A percentile compares a stretch with the other conserved stretches of the same genome.
Conservation (phyloP, 2,888 invertebrate species). For the Rhagonycha fulva region DNA sequence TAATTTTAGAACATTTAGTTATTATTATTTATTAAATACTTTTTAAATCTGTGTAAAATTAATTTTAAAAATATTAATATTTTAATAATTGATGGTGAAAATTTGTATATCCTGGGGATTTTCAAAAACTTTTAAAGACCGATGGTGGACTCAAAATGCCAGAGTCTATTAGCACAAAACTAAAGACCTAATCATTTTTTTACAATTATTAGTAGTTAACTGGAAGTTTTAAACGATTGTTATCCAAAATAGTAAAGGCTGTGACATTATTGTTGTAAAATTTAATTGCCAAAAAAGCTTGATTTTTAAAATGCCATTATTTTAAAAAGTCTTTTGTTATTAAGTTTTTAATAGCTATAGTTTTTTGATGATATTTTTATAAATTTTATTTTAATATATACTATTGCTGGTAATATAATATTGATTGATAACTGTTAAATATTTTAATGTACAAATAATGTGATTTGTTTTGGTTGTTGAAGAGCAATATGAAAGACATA, state of each 20-base stretch:
- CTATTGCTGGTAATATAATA: not conserved
- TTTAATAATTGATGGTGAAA: not conserved
- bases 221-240: not conserved
- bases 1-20: not conserved
- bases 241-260: not conserved
- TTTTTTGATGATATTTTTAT: not conserved
- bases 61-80: not conserved
- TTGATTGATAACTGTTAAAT: not conserved
- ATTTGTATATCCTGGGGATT: not conserved
- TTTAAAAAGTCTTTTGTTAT: not conserved
- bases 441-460: not conserved
- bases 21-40: too few relatives aligned
- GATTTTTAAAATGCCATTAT: not conserved
- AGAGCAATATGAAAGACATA: slow-evolving; percentile 10
- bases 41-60: not conserved
- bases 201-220: not conserved
- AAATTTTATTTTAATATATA: not conserved
- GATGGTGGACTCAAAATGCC: not conserved
- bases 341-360: not conserved
- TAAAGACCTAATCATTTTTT: not conserved
- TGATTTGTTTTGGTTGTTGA: not conserved
- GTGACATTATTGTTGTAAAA: not conserved
- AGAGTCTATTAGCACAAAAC: not conserved
- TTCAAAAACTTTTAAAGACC: not conserved
- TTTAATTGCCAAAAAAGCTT: not conserved